A percentile compares a stretch with the other conserved stretches of the same genome.
These are phyloP conservation scores for Capitulum mitella DNA, from an alignment of 2,888 invertebrate species.

Conservation along the genomic window DNA sequence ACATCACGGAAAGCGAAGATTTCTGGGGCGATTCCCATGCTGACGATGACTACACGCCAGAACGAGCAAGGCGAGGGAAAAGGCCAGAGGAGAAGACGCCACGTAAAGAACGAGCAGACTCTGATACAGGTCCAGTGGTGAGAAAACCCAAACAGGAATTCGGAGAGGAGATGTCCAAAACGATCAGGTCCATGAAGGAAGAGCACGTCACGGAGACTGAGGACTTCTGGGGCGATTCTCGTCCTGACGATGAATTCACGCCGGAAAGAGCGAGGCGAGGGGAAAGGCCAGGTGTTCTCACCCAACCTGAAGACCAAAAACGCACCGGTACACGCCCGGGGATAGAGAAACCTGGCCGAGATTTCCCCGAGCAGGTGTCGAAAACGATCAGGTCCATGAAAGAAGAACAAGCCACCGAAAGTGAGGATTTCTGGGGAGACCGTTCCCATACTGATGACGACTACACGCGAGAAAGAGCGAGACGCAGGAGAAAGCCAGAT, in stretches of 20 bases:
- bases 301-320: neutral
- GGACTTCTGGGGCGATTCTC: neutral
- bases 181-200: neutral
- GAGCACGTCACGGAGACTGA: neutral
- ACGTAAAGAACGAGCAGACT: no score
- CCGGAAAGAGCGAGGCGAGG: neutral
- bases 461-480: no score
- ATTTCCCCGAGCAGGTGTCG: neutral
- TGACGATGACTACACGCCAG: no score
- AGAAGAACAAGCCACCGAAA: neutral
- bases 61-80: no score
- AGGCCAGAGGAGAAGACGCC: no score
- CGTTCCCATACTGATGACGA: no score
- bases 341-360: neutral
- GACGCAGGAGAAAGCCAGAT: neutral
- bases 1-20: neutral
- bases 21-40: no score
- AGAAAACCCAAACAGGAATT: no score
- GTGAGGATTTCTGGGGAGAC: neutral
- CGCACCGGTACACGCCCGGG: neutral
- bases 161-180: neutral
- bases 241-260: no score
- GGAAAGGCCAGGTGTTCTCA: neutral
- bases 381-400: neutral
- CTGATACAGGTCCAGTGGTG: no score